phyloP scores from a whole-genome alignment of 2,888 invertebrate species.

The Agriopis marginaria region DNA sequence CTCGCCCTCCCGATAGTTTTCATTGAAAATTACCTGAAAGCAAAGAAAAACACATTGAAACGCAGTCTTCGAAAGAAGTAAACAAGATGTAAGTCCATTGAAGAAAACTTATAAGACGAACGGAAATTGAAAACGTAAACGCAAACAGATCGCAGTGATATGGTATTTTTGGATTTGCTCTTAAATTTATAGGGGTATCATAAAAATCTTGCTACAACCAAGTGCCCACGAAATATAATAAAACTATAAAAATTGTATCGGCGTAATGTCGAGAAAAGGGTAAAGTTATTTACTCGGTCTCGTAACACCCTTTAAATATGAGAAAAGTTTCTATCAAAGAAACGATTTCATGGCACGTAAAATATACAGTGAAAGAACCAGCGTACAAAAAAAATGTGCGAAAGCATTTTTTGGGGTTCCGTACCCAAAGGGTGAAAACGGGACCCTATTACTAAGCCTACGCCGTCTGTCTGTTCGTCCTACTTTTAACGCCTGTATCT shows the following conservation, averaged over 20 bases:
- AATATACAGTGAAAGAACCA: not conserved
- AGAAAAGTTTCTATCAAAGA: slow-evolving; percentile 6
- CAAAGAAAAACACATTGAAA: slow-evolving; percentile 36
- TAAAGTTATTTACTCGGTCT: slow-evolving; percentile 8
- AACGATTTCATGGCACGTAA: slow-evolving; percentile 2
- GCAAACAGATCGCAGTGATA: slow-evolving; percentile 42
- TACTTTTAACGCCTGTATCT: too few species aligned
- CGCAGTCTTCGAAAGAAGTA: slow-evolving; percentile 37
- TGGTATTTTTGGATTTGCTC: slow-evolving; percentile 45
- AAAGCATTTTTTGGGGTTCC: not conserved
- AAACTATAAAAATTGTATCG: slow-evolving; percentile 25
- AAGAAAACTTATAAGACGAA: slow-evolving; percentile 45
- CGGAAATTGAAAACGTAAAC: slow-evolving; percentile 66
- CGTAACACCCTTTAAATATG: slow-evolving; percentile 17
- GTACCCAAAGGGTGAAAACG: too few species aligned
- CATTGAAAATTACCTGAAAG: slow-evolving; percentile 44
- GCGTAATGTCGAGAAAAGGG: slow-evolving; percentile 7
- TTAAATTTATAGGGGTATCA: slow-evolving; percentile 38
- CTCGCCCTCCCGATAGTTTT: not conserved
- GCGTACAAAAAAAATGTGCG: not conserved
- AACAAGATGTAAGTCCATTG: slow-evolving; percentile 46
- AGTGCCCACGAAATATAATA: slow-evolving; percentile 30
- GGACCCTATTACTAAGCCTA: too few species aligned
- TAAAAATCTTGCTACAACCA: slow-evolving; percentile 24
- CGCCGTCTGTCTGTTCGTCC: too few species aligned